phyloP scores from a whole-genome alignment of 1,140 invertebrate species.

The Drosophila parvula region DNA sequence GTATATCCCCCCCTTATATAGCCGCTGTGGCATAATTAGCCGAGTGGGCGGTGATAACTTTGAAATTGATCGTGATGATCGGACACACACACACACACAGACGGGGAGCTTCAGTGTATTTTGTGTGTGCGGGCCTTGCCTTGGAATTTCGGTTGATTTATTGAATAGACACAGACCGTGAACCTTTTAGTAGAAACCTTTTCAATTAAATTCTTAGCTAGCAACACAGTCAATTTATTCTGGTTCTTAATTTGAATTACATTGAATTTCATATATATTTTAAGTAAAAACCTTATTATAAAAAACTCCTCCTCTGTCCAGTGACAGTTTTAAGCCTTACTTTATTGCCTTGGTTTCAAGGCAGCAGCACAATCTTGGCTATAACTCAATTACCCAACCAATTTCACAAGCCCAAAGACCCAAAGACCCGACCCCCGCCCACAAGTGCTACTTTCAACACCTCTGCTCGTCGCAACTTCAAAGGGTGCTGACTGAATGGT shows the following conservation, averaged over 20 bases:
- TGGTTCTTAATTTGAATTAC: neutral
- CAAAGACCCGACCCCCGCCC: neutral
- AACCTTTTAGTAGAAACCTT: conserved; percentile 36
- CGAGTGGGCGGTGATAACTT: conserved; percentile 52
- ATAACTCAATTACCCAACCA: conserved; percentile 46
- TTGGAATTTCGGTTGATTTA: conserved; percentile 33
- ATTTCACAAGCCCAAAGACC: conserved; percentile 34
- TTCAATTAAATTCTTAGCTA: conserved; percentile 5
- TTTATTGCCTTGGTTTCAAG: conserved; percentile 11
- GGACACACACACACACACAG: neutral
- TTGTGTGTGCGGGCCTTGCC: conserved; percentile 15
- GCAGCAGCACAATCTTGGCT: conserved; percentile 17
- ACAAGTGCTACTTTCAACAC: conserved; percentile 57
- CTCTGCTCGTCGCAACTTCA: conserved; percentile 56
- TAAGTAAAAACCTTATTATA: no score
- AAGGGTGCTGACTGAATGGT: conserved; percentile 42
- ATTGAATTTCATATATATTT: no score
- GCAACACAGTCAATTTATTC: neutral
- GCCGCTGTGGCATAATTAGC: conserved; percentile 43
- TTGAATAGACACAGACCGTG: conserved; percentile 32
- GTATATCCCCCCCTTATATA: conserved; percentile 36
- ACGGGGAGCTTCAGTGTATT: conserved; percentile 10
- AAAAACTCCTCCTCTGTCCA: neutral
- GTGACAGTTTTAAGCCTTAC: neutral
- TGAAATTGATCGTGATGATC: conserved; percentile 52